A percentile compares a stretch with the other conserved stretches of the same genome.
phyloP scores from a whole-genome alignment of 1,140 invertebrate species.

The Musca domestica region DNA sequence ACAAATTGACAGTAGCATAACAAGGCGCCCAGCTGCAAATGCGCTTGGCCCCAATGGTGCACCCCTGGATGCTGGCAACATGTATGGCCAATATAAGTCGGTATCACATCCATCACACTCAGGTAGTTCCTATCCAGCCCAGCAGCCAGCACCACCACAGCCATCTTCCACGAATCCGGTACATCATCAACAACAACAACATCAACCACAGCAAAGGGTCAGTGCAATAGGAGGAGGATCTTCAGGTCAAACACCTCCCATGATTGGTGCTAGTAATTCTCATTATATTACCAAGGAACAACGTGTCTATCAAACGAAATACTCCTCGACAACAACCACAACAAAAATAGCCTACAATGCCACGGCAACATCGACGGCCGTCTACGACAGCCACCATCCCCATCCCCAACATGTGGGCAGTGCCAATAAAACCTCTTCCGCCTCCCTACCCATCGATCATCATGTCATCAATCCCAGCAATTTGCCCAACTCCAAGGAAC shows the following conservation, averaged over 20 bases:
- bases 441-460: constrained; percentile 10
- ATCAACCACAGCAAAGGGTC: neutral
- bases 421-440: neutral
- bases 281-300: constrained; percentile 5
- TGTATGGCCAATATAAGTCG: constrained; percentile 3
- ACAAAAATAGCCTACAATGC: constrained; percentile 16
- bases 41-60: neutral
- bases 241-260: neutral
- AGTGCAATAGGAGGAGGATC: neutral
- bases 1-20: neutral
- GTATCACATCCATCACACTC: neutral
- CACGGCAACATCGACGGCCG: neutral
- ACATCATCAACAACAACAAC: neutral
- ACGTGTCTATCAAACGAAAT: constrained; percentile 14
- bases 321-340: neutral
- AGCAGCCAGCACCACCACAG: neutral
- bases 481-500: constrained; percentile 35
- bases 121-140: constrained; percentile 1
- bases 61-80: too few relatives aligned
- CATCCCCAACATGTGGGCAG: neutral
- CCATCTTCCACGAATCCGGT: neutral
- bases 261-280: neutral
- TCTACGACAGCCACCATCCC: neutral
- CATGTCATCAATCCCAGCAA: constrained; percentile 48
- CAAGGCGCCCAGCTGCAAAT: neutral